These are phyloP conservation scores for Conger conger DNA, from an alignment of 2,113 vertebrate genomes.

Conservation along the genomic window DNA sequence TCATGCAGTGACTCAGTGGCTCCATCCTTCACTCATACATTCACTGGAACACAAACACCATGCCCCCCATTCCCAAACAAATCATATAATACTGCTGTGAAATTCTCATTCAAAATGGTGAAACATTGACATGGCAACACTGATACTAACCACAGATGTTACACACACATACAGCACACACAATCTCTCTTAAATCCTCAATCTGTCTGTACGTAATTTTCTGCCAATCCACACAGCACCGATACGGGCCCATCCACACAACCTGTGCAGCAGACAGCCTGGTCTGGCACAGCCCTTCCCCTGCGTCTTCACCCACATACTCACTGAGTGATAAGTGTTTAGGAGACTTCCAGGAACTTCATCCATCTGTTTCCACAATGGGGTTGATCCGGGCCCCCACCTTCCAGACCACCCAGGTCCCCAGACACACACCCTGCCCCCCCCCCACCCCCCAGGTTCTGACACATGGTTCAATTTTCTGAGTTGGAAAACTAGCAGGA, in stretches of 20 bases:
- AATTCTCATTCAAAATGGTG: not conserved
- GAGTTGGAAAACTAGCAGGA: constrained; percentile 30
- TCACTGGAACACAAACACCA: not conserved
- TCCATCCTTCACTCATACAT: not conserved
- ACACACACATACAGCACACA: constrained; percentile 6
- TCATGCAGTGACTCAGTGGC: not conserved
- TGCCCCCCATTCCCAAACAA: no score
- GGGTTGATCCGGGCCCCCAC: constrained; percentile 46
- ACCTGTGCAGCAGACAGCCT: not conserved
- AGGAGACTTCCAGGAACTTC: constrained; percentile 73
- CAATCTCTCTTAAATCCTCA: not conserved
- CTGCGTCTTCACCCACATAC: constrained; percentile 50
- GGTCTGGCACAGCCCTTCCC: constrained; percentile 30
- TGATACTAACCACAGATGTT: not conserved
- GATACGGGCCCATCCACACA: not conserved
- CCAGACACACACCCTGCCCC: not conserved
- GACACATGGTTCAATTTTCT: not conserved
- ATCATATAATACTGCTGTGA: not conserved
- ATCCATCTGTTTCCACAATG: constrained; percentile 75
- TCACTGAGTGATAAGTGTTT: constrained; percentile 46
- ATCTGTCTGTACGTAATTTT: not conserved
- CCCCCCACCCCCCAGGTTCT: not conserved
- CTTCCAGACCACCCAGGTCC: constrained; percentile 6
- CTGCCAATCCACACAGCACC: not conserved
- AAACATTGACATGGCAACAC: not conserved